Evolutionary conservation across 2,888 invertebrate genomes (phyloP).

Genomic region (Silvanus unidentatus): DNA sequence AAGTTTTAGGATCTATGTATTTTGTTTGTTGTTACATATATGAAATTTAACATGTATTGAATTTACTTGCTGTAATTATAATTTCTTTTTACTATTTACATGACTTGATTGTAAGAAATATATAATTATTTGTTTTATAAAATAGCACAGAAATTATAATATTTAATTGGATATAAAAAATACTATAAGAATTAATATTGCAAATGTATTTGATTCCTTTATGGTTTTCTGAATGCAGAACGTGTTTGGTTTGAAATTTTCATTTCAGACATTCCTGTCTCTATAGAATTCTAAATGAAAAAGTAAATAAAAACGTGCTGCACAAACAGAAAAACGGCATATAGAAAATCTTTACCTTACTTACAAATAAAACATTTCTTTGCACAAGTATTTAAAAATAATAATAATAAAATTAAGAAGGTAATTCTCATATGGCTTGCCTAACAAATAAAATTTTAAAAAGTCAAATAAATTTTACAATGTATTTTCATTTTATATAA

Average conservation of each 20-base stretch:
- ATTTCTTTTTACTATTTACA: too few relatives aligned
- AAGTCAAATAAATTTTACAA: constrained; percentile 38
- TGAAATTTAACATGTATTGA: too few relatives aligned
- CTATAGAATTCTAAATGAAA: background rate
- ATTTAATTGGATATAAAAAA: background rate
- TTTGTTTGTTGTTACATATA: too few relatives aligned
- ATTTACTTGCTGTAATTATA: too few relatives aligned
- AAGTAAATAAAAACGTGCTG: too few relatives aligned
- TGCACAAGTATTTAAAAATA: too few relatives aligned
- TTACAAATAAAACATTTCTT: too few relatives aligned
- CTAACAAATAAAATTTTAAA: constrained; percentile 41
- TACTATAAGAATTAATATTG: too few relatives aligned
- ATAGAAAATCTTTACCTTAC: too few relatives aligned
- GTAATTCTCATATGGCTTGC: constrained; percentile 16
- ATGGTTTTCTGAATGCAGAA: too few relatives aligned
- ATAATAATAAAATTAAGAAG: constrained; percentile 9
- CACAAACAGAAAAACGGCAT: too few relatives aligned
- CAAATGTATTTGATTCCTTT: too few relatives aligned
- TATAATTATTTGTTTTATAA: constrained; percentile 1
- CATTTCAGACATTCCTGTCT: background rate
- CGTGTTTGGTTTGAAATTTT: background rate
- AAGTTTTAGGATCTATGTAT: background rate
- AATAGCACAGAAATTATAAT: background rate
- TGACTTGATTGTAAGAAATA: background rate
- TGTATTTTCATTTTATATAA: constrained; percentile 33